Evolutionary conservation across 1,140 invertebrate genomes (phyloP).

Genomic region (Capitella teleta): DNA sequence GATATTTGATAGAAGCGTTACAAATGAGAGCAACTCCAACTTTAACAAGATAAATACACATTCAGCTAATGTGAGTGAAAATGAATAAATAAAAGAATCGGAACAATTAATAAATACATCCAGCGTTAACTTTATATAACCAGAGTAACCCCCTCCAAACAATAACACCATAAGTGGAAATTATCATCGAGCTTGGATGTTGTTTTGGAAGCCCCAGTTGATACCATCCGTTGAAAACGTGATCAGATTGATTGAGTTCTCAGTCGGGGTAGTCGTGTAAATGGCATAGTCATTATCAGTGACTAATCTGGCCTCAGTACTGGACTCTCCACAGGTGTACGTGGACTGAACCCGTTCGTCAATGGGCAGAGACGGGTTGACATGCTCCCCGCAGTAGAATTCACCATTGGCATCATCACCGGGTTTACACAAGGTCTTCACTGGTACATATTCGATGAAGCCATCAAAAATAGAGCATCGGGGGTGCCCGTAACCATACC

Average conservation of each 20-base stretch:
- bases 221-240: not conserved
- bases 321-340: not conserved
- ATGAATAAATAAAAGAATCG: too few relatives aligned
- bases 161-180: too few relatives aligned
- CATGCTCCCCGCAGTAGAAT: not conserved
- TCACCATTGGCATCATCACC: not conserved
- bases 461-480: not conserved
- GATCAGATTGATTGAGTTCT: not conserved
- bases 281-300: not conserved
- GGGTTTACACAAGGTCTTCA: not conserved
- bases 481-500: slow-evolving; percentile 3
- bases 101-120: too few relatives aligned
- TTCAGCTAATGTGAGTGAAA: too few relatives aligned
- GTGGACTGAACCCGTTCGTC: not conserved
- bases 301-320: too few relatives aligned
- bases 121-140: too few relatives aligned
- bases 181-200: too few relatives aligned
- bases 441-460: not conserved
- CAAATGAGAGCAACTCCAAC: too few relatives aligned
- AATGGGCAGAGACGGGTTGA: not conserved
- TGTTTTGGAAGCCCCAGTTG: too few relatives aligned
- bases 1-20: too few relatives aligned
- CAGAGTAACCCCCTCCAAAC: too few relatives aligned
- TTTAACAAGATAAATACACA: too few relatives aligned
- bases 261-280: not conserved